Evolutionary conservation across 2,113 vertebrate genomes (phyloP), one percentile per base, ranked within the genome.

Genomic region (Excalfactoria chinensis): DNA sequence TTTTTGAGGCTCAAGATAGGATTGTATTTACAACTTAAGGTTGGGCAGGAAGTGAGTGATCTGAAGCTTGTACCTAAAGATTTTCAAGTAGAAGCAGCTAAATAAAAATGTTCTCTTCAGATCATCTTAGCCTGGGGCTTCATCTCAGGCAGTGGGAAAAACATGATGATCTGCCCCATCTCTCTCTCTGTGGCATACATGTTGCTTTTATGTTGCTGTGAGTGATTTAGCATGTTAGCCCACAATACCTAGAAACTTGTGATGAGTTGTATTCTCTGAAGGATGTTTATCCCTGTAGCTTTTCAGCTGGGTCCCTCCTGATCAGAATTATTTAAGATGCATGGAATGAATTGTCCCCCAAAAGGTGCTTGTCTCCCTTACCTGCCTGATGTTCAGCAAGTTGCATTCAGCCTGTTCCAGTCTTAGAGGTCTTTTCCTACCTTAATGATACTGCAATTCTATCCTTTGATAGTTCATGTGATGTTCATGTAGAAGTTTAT

Each of bases 1-100:
- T 15, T 73, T 37, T 73, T 37, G 68, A 90, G 13, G 22, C 80
- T 92, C 41, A 35, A 66, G 13, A 21, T 11, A 44, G 17, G 26
- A 26, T 55, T 82, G 13, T 41, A 51, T 91, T 91, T 93, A 76
- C 46, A 55, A n/a, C 49, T 83, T 90, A 48, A 95, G 28, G 26
- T 59, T 76, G 44, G 26, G 14, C 32, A 32, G 46, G 30, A 82
- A 35, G 35, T 75, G 22, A 69, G 18, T 21, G 12, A 63, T 89
- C 11, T 25, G 53, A 30, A 13, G 21, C 37, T 59, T 40, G 8
- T 26, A 26, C 12, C 59, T 69, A 63, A 68, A 32, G 46, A 89
- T 13, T 58, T 43, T 5, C 28, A 58, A 37, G 35, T 26, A 55
- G 64, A 80, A 72, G 21, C 5, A 79, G 44, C 8, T 85, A 43